Base-by-base conservation (phyloP, 2,113 vertebrate genomes). In the Hiodon alosoides region DNA sequence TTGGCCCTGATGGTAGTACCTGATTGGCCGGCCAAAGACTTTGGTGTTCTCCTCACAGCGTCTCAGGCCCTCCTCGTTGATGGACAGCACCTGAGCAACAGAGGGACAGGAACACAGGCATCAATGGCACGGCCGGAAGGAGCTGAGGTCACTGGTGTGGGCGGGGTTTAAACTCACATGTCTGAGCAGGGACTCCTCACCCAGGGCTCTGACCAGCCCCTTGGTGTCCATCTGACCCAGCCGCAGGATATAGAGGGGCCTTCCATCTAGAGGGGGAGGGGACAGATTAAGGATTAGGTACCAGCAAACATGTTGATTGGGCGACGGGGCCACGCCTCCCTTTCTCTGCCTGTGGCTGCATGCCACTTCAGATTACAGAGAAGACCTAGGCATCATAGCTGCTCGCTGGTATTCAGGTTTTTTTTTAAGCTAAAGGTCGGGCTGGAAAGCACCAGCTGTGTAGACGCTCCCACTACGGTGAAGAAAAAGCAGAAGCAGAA, bases 211-310 rank as follows among this genome's bases (percentile, higher is more conserved):
- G 58, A 99, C 95, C 76, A 99, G 70, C 64, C 96, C 97, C 78
- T 99, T 99, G 3, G 96, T 99, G 85, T 99, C 97, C 96, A 98
- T 99, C 86, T 96, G 96, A 0, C 97, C 97, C 79, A 99, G 85
- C 50, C 95, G 88, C 82, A 99, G 83, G 78, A 98, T 89, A 0
- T 98, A 98, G 0, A 99, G 89, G 0, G 96, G 96, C 51, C 95
- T 94, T 0, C 97, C 97, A 1, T 96, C 97, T 99, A 84, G 16
- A 81, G 58, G 74, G 8, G 71, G 50, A 71, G 31, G 31, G 31
- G 31, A 31, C 31, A 31, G 31, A 31, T 31, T 31, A 31, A 31
- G 31, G 31, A 31, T 31, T 31, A 31, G 31, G 31, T 31, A 31
- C 31, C 31, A 31, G 31, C 31, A 0, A 31, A 31, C 31, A 31